These are phyloP conservation scores for Ursus arctos DNA, from an alignment of 2,113 vertebrate genomes.

Conservation along the genomic window DNA sequence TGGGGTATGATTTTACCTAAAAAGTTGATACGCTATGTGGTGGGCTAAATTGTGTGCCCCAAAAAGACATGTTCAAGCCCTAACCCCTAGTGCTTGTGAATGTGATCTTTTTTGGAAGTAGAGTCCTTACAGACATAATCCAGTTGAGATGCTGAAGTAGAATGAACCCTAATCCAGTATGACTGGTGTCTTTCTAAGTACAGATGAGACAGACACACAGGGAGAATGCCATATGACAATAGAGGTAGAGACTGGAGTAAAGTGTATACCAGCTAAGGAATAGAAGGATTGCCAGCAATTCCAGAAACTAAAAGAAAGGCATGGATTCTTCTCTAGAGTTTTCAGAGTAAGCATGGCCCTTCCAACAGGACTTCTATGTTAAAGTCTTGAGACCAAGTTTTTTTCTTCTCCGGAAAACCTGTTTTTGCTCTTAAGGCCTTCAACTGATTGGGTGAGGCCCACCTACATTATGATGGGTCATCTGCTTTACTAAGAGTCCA, in stretches of 20 bases:
- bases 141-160: not conserved
- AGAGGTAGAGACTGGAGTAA: not conserved
- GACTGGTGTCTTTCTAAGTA: not conserved
- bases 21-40: not conserved
- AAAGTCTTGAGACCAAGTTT: not conserved
- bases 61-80: not conserved
- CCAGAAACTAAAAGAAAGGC: not conserved
- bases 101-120: not conserved
- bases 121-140: not conserved
- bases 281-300: not conserved
- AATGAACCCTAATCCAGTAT: not conserved
- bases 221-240: not conserved
- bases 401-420: not conserved
- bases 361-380: not conserved
- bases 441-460: not conserved
- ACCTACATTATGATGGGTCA: not conserved
- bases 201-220: not conserved
- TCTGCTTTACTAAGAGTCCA: not conserved
- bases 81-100: not conserved
- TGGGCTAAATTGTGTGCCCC: not conserved
- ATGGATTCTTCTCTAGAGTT: not conserved
- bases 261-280: not conserved
- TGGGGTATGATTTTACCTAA: not conserved
- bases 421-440: conserved; percentile 13
- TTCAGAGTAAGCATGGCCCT: not conserved